phyloP scores from a whole-genome alignment of 2,797 vertebrate species.

The Staurois parvus region DNA sequence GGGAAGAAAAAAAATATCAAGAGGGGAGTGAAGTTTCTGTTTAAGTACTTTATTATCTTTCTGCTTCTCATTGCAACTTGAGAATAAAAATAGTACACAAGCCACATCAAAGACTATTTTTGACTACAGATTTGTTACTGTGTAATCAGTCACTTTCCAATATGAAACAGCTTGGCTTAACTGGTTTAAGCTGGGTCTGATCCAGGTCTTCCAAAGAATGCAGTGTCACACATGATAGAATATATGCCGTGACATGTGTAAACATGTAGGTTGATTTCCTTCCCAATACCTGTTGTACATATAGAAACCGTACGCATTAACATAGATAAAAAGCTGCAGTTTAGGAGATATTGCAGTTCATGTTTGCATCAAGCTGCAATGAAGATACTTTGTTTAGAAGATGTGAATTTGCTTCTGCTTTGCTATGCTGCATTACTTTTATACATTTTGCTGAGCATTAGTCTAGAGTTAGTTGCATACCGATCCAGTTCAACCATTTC shows the following conservation, averaged over 20 bases:
- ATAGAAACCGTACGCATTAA: background rate
- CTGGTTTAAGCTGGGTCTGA: conserved; percentile 13
- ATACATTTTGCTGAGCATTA: background rate
- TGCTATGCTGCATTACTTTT: background rate
- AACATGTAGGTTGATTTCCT: background rate
- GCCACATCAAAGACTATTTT: no score
- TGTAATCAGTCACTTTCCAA: conserved; percentile 15
- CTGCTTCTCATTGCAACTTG: no score
- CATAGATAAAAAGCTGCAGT: background rate
- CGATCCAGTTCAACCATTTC: conserved; percentile 5
- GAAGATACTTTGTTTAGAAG: conserved; percentile 13
- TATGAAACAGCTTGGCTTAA: background rate
- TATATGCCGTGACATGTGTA: background rate
- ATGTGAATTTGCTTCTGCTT: background rate
- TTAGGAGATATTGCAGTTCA: background rate
- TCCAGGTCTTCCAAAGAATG: conserved; percentile 35
- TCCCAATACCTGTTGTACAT: no score
- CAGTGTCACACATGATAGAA: background rate
- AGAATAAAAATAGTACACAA: no score
- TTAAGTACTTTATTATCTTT: no score
- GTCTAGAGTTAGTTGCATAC: background rate
- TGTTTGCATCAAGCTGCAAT: background rate
- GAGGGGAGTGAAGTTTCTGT: no score
- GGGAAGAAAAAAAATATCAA: no score
- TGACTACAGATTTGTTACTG: conserved; percentile 21